Percentiles rank a stretch among this genome's conserved stretches.
phyloP scores from a whole-genome alignment of 2,797 vertebrate genomes.

The Parotocinclus haroldoi region DNA sequence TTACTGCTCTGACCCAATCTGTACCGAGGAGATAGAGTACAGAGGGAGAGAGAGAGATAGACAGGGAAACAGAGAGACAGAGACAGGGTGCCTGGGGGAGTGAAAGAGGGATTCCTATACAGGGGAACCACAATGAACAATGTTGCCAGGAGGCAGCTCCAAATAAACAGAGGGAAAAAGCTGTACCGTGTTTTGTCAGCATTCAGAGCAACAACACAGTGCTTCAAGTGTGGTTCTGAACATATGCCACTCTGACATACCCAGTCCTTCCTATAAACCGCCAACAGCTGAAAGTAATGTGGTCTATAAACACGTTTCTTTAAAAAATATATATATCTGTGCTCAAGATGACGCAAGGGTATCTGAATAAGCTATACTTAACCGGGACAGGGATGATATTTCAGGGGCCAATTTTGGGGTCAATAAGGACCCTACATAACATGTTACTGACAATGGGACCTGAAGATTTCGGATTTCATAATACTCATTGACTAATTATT shows the following conservation, averaged over 20 bases:
- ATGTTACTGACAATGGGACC: too few relatives aligned
- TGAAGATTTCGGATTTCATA: too few relatives aligned
- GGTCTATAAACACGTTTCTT: too few relatives aligned
- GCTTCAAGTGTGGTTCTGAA: conserved; percentile 5
- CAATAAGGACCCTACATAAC: too few relatives aligned
- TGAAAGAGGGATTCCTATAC: conserved; percentile 19
- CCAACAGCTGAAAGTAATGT: conserved; percentile 3
- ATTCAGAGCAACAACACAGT: conserved; percentile 18
- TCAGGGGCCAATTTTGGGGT: too few relatives aligned
- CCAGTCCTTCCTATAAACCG: conserved; percentile 22
- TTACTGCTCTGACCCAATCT: background rate
- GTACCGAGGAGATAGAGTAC: background rate
- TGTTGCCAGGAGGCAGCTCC: conserved; percentile 29
- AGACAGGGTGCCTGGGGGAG: background rate
- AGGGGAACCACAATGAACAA: conserved; percentile 26
- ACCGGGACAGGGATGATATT: too few relatives aligned
- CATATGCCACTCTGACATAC: conserved; percentile 23
- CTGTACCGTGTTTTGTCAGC: conserved; percentile 18
- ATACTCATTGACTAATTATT: too few relatives aligned
- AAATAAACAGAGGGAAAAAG: conserved; percentile 38
- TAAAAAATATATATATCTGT: too few relatives aligned
- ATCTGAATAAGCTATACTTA: too few relatives aligned
- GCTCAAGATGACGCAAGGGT: too few relatives aligned
- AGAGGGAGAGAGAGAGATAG: background rate
- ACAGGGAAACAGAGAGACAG: background rate